Evolutionary conservation across 2,797 vertebrate genomes (phyloP).

Genomic region (Sebastolobus alascanus): DNA sequence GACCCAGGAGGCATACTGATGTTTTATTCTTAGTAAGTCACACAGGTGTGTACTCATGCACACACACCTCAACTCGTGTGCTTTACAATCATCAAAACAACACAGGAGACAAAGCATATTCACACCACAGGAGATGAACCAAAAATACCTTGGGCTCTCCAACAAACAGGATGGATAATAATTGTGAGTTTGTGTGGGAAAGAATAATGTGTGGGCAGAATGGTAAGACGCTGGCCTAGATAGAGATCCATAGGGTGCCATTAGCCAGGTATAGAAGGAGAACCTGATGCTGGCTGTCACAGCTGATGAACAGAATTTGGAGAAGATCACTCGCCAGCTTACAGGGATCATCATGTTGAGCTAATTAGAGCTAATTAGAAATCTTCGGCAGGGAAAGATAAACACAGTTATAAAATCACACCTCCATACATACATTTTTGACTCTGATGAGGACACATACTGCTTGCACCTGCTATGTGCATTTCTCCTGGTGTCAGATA

Average conservation of each 20-base stretch:
- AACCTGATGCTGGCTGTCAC: slow-evolving; percentile 63
- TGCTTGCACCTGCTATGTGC: background rate
- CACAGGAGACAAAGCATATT: slow-evolving; percentile 46
- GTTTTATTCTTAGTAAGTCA: slow-evolving; percentile 52
- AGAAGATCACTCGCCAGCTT: slow-evolving; percentile 52
- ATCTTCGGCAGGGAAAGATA: slow-evolving; percentile 21
- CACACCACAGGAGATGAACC: slow-evolving; percentile 55
- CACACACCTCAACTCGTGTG: slow-evolving; percentile 20
- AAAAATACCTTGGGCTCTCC: slow-evolving; percentile 63
- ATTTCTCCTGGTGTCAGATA: background rate
- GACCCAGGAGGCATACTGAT: slow-evolving; percentile 24
- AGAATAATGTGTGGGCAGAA: slow-evolving; percentile 54
- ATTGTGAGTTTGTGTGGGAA: slow-evolving; percentile 44
- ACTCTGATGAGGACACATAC: background rate
- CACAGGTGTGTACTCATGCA: background rate
- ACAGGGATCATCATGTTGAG: slow-evolving; percentile 40
- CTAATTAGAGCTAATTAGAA: slow-evolving; percentile 63
- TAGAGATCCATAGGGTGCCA: slow-evolving; percentile 73
- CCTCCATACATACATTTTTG: background rate
- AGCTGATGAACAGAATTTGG: slow-evolving; percentile 54
- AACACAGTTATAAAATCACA: slow-evolving; percentile 31
- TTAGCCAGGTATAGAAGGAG: slow-evolving; percentile 61
- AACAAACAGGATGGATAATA: slow-evolving; percentile 50
- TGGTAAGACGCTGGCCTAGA: slow-evolving; percentile 64
- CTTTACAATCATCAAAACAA: slow-evolving; percentile 52